Evolutionary conservation across 2,113 vertebrate genomes (phyloP).

Genomic region (Lethenteron reissneri): DNA sequence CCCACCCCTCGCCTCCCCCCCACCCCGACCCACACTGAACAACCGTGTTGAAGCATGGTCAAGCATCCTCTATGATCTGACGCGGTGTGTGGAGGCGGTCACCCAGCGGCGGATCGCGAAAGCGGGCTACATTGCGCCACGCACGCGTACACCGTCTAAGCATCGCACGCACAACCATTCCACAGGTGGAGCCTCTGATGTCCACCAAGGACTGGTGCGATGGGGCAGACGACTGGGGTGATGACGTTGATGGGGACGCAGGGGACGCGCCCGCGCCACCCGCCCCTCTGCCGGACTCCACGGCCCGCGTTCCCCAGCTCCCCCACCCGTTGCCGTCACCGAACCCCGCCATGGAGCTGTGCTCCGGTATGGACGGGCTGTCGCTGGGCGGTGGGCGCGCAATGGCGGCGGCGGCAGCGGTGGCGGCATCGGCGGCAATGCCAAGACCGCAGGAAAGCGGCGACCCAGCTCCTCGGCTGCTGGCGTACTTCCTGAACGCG

Average conservation of each 20-base stretch:
- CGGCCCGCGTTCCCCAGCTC: not conserved
- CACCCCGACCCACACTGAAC: too few relatives aligned
- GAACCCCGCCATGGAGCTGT: not conserved
- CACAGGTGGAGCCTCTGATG: conserved; percentile 8
- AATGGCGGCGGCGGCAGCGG: not conserved
- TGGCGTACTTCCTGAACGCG: conserved; percentile 35
- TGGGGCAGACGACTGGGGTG: conserved; percentile 44
- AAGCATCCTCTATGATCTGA: too few relatives aligned
- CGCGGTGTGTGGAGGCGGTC: too few relatives aligned
- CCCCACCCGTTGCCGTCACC: not conserved
- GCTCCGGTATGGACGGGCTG: conserved; percentile 18
- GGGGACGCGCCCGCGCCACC: too few relatives aligned
- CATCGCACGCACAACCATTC: too few relatives aligned
- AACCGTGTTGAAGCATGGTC: too few relatives aligned
- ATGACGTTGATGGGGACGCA: conserved; percentile 13
- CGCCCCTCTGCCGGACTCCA: not conserved
- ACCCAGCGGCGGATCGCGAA: too few relatives aligned
- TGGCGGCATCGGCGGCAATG: not conserved
- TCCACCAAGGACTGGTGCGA: conserved; percentile 33
- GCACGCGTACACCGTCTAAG: too few relatives aligned
- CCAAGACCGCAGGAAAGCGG: not conserved
- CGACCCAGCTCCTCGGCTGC: conserved; percentile 17
- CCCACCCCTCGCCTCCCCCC: too few relatives aligned
- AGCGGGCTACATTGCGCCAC: too few relatives aligned
- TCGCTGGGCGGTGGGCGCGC: conserved; percentile 26